Conservation (phyloP, 2,113 vertebrate species). For the Amphiprion percula region DNA sequence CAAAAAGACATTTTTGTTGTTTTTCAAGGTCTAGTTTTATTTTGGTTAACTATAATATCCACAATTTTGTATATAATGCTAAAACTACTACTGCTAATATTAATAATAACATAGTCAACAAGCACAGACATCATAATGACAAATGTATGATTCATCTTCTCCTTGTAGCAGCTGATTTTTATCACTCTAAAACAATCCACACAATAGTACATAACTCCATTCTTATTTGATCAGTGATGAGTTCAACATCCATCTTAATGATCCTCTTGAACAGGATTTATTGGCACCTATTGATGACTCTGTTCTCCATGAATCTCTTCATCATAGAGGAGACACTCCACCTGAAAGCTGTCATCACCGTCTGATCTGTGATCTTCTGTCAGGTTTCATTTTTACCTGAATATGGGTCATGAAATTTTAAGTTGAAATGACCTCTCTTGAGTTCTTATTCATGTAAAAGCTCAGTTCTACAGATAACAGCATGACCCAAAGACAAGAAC, state of each 20-base stretch:
- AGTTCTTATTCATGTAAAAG: no score
- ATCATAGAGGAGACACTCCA: neutral
- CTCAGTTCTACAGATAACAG: no score
- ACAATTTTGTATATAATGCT: neutral
- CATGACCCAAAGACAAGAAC: no score
- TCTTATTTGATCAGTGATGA: neutral
- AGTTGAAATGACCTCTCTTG: no score
- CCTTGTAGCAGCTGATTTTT: neutral
- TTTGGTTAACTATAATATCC: slow-evolving; percentile 5
- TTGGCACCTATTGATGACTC: neutral
- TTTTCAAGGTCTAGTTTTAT: no score
- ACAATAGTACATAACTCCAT: neutral
- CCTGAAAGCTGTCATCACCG: neutral
- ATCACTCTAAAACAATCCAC: neutral
- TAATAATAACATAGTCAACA: slow-evolving; percentile 3
- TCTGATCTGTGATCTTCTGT: neutral
- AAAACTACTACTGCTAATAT: no score
- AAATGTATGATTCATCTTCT: neutral
- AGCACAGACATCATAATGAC: neutral
- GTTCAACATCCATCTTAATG: neutral
- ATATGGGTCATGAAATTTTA: neutral
- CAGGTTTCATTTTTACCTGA: neutral
- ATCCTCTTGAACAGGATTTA: slow-evolving; percentile 3
- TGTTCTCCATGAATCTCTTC: neutral
- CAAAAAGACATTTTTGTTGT: no score